These are phyloP conservation scores for Oikopleura albicans DNA, from an alignment of 23 tunicate genomes.

Conservation along the genomic window DNA sequence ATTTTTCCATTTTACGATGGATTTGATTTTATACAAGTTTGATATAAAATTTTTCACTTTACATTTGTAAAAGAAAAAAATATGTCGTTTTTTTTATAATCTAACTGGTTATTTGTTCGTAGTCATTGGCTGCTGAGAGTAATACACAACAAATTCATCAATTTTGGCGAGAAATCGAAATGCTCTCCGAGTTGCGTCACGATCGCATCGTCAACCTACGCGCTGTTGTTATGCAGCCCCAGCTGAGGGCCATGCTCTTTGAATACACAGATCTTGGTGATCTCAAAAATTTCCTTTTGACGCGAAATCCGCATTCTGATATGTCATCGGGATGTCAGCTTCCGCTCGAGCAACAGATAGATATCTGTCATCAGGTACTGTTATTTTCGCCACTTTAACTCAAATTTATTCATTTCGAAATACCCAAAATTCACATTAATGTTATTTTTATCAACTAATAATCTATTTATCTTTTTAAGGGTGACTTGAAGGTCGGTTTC, in stretches of 20 bases:
- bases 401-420: neutral
- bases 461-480: no score
- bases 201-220: neutral
- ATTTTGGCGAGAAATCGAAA: conserved; percentile 16
- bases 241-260: neutral
- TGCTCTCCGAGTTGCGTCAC: conserved; percentile 7
- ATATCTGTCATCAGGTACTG: conserved; percentile 16
- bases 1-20: no score
- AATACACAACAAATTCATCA: conserved; percentile 17
- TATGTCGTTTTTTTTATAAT: neutral
- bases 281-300: neutral
- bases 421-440: neutral
- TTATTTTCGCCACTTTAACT: no score
- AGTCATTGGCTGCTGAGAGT: neutral
- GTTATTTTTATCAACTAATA: no score
- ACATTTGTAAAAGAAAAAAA: neutral
- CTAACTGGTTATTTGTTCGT: neutral
- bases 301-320: neutral
- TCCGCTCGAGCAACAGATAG: neutral
- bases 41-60: neutral
- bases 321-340: neutral
- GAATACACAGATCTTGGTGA: conserved; percentile 17
- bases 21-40: no score
- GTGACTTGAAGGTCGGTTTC: no score
- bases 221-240: neutral